Percentiles rank a stretch among this genome's conserved stretches.
These are phyloP conservation scores for Acridotheres tristis DNA, from an alignment of 2,797 vertebrate genomes.

Conservation along the genomic window DNA sequence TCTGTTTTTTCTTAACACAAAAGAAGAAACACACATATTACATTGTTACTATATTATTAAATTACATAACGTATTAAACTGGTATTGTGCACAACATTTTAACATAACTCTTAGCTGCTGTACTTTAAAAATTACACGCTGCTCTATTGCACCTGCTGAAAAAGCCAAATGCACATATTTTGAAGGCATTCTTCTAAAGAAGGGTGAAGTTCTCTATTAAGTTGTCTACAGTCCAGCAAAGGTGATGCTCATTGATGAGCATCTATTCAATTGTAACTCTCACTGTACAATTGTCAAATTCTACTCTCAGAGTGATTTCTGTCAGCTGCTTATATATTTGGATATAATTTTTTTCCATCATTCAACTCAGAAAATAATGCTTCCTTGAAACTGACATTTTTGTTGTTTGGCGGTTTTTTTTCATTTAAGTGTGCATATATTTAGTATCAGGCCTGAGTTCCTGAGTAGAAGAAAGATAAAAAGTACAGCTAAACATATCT, in stretches of 20 bases:
- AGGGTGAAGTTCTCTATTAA: not conserved
- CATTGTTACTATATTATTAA: not conserved
- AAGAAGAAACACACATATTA: conserved; percentile 26
- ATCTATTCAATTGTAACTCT: not conserved
- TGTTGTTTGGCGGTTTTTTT: not conserved
- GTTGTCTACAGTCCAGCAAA: not conserved
- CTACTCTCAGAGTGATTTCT: not conserved
- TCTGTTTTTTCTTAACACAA: conserved; percentile 78
- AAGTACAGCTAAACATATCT: not conserved
- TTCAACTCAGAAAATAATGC: not conserved
- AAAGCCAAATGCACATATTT: not conserved
- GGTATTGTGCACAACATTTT: not conserved
- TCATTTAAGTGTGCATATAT: not conserved
- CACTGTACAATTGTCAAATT: not conserved
- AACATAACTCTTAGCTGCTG: not conserved
- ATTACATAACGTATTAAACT: not conserved
- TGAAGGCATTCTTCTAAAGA: not conserved
- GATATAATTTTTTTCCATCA: not conserved
- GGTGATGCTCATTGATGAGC: not conserved
- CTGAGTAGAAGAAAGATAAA: not conserved
- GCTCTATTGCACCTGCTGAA: not conserved
- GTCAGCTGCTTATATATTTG: not conserved
- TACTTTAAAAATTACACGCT: not conserved
- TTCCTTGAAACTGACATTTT: no score
- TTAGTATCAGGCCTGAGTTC: not conserved